A percentile compares a stretch with the other conserved stretches of the same genome.
Evolutionary conservation across 2,888 invertebrate species (phyloP).

Genomic region (Bimastos eiseni): DNA sequence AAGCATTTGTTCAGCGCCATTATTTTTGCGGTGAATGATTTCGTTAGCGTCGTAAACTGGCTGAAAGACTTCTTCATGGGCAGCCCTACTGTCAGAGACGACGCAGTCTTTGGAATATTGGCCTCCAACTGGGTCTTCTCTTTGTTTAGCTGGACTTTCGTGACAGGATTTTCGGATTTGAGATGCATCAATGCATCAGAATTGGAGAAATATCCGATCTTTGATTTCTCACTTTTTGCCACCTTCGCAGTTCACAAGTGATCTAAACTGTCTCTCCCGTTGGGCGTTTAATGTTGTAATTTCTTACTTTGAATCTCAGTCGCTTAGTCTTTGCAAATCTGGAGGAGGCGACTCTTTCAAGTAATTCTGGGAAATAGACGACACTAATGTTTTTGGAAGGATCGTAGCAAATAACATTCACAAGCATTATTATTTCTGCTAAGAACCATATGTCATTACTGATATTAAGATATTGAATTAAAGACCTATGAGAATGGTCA

Average conservation of each 20-base stretch:
- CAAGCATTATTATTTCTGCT: no score
- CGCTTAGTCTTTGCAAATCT: not conserved
- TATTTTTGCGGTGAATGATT: not conserved
- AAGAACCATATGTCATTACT: no score
- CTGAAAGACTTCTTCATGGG: not conserved
- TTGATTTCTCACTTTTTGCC: not conserved
- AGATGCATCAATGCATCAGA: not conserved
- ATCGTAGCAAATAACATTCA: not conserved
- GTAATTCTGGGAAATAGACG: not conserved
- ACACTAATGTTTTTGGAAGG: not conserved
- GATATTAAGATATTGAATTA: no score
- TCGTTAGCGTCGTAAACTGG: not conserved
- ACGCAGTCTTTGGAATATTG: not conserved
- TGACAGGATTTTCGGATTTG: not conserved
- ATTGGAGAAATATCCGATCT: not conserved
- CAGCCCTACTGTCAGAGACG: not conserved
- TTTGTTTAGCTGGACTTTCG: not conserved
- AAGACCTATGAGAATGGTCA: no score
- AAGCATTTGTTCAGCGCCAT: not conserved
- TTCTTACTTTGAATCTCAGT: not conserved
- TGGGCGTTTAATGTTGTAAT: not conserved
- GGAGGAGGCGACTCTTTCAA: not conserved
- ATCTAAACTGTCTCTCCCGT: not conserved
- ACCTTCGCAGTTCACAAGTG: not conserved
- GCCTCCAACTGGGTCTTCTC: not conserved